These are phyloP conservation scores for Xanthia icteritia DNA, from an alignment of 2,888 invertebrate genomes.

Conservation along the genomic window DNA sequence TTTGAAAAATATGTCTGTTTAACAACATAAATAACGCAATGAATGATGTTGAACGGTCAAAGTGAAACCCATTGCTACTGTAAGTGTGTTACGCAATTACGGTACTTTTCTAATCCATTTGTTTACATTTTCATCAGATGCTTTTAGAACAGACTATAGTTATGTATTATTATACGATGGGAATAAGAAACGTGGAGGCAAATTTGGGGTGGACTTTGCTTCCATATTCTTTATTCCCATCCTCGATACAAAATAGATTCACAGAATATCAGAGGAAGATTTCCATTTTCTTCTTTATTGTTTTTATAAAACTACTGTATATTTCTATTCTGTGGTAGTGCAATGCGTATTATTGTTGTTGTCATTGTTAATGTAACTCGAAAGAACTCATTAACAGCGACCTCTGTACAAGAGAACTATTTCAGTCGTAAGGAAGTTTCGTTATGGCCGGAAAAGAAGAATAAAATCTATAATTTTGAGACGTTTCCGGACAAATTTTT, in stretches of 20 bases:
- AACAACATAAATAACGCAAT: no score
- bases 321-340: not conserved
- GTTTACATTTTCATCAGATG: not conserved
- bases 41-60: no score
- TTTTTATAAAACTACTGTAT: constrained; percentile 26
- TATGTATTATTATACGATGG: no score
- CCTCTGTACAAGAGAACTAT: constrained; percentile 54
- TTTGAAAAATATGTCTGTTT: no score
- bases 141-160: not conserved
- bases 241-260: not conserved
- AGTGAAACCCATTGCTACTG: no score
- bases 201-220: not conserved
- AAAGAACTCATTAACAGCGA: constrained; percentile 55
- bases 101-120: not conserved
- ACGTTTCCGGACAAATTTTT: constrained; percentile 26
- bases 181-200: no score
- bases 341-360: constrained; percentile 31
- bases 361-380: constrained; percentile 38
- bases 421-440: constrained; percentile 59
- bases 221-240: not conserved
- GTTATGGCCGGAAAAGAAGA: constrained; percentile 50
- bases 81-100: no score
- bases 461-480: constrained; percentile 50
- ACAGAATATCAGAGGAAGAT: not conserved
- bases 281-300: not conserved